Conservation (phyloP, 2,888 invertebrate species). For the Synergus japonicus region DNA sequence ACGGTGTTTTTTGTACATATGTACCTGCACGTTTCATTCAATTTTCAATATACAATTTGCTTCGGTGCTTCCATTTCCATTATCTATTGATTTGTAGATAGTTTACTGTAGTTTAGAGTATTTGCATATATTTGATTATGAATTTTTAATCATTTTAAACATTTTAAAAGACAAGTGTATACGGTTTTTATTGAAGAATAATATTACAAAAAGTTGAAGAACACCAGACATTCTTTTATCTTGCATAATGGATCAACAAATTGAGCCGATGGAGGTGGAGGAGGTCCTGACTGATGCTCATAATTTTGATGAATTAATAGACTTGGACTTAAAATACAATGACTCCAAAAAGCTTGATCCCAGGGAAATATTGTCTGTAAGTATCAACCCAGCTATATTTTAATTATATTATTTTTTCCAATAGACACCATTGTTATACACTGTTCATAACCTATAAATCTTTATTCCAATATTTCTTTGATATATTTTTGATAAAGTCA, state of each 20-base stretch:
- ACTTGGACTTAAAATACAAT: constrained; percentile 48
- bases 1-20: no score
- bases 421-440: neutral
- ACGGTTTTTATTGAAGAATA: neutral
- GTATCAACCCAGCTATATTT: neutral
- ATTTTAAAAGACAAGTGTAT: neutral
- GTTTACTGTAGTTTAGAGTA: neutral
- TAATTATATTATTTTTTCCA: neutral
- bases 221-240: neutral
- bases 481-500: neutral
- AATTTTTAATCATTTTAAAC: neutral
- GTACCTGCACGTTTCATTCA: no score
- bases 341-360: constrained; percentile 45
- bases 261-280: constrained; percentile 79
- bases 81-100: no score
- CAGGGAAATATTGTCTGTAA: constrained; percentile 44
- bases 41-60: no score
- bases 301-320: constrained; percentile 59
- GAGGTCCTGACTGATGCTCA: constrained; percentile 55
- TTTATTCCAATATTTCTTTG: neutral
- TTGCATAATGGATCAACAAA: constrained; percentile 74
- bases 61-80: no score
- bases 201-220: neutral
- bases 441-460: neutral
- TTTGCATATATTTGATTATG: neutral